These are phyloP conservation scores for Sturnira hondurensis DNA, from an alignment of 2,113 vertebrate genomes.

Conservation along the genomic window DNA sequence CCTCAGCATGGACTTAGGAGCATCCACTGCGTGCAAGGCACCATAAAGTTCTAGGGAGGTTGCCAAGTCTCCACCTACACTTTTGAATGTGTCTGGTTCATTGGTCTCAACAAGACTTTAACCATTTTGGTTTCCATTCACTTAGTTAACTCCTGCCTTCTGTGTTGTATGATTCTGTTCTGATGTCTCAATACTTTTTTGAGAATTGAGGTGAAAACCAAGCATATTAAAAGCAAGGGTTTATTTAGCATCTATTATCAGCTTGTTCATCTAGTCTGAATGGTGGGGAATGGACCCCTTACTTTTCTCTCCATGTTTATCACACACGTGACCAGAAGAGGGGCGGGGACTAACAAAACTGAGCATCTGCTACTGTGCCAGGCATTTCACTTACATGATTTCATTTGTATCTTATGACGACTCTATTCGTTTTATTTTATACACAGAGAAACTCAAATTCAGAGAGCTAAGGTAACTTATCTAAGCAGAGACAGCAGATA, in stretches of 20 bases:
- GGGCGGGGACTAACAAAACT: no score
- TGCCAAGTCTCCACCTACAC: rapidly evolving
- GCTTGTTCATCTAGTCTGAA: not conserved
- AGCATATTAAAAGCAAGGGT: not conserved
- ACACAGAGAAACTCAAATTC: not conserved
- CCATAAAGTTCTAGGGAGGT: not conserved
- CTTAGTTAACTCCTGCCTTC: not conserved
- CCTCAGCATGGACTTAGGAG: not conserved
- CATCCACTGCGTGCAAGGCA: not conserved
- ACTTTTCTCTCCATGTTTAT: not conserved
- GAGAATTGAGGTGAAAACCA: not conserved
- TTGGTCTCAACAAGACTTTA: not conserved
- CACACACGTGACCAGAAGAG: not conserved
- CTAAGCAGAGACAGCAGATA: not conserved
- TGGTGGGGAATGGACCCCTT: not conserved
- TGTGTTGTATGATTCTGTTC: not conserved
- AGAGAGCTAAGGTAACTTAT: not conserved
- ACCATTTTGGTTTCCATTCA: not conserved
- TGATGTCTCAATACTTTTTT: not conserved
- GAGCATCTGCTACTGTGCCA: not conserved
- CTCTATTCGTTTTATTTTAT: not conserved
- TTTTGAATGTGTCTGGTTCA: not conserved
- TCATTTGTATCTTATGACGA: not conserved
- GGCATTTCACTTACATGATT: not conserved
- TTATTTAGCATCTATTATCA: not conserved